Base-by-base conservation (phyloP, 2,888 invertebrate genomes). In the Drosophila neutralis region DNA sequence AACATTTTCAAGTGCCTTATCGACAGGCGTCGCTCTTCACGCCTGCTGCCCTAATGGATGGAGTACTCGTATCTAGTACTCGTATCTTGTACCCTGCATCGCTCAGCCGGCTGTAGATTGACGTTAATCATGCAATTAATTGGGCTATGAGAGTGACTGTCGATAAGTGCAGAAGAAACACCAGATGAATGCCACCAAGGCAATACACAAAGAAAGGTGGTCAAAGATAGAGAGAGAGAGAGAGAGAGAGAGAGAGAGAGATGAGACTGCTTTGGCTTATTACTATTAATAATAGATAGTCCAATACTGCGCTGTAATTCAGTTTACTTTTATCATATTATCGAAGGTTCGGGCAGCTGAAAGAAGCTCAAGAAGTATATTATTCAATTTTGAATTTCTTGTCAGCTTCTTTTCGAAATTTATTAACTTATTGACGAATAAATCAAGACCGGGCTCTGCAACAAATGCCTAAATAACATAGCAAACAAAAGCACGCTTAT, bases 51-150 rank as follows among this genome's bases (percentile, higher is more conserved):
- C 15, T 18, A 69, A 53, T 60, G 69, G 35, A 38, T 72, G 59
- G 31, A 69, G 73, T 60, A 33, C 33, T 33, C 33, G 11, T 33
- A 56, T 61, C 65, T 49, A 53, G 48, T 59, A 69, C 49, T 29
- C 45, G 36, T 56, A 56, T 57, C 57, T 51, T 29, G 67, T 54
- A 59, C 18, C 76, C 27, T 15, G 33, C 51, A 56, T 10, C 76
- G 27, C 45, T 38, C n/a, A 49, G 40, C 40, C 59, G 51, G 24
- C 45, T 48, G 53, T 68, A 58, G 88, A 89, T 85, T 89, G 88
- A 77, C 86, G 83, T 85, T 89, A 85, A 85, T 85, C 88, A 82
- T 73, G 76, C 83, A 71, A 77, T 87, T 87, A 84, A 84, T 87
- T 85, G 86, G 74, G 85, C 73, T 70, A 71, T 69, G 58, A 73